Conservation (phyloP, 1,140 invertebrate species). For the Drosophila nebulosa region DNA sequence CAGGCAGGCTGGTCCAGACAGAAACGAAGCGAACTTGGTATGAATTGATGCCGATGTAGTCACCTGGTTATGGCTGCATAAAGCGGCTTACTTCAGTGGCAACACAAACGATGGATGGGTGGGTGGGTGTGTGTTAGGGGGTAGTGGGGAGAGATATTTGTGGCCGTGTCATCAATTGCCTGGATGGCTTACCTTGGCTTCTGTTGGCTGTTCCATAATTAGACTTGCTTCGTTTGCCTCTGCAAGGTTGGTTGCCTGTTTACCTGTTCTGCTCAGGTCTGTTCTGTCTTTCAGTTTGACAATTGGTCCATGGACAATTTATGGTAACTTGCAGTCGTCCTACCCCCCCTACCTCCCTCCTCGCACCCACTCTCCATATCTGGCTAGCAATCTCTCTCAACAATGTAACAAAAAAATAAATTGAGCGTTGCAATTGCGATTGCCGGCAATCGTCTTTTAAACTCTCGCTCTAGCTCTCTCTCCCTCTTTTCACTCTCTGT, state of each 20-base stretch:
- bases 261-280: constrained; percentile 9
- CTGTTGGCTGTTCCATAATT: constrained; percentile 44
- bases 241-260: neutral
- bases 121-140: neutral
- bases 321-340: constrained; percentile 29
- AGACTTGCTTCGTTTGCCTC: constrained; percentile 29
- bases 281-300: constrained; percentile 29
- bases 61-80: constrained; percentile 7
- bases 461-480: constrained; percentile 28
- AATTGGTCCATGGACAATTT: constrained; percentile 47
- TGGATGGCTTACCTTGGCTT: constrained; percentile 14
- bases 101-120: no score
- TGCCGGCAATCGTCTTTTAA: constrained; percentile 61
- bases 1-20: constrained; percentile 1
- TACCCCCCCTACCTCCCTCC: neutral
- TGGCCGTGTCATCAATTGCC: constrained; percentile 43
- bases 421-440: constrained; percentile 57
- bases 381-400: constrained; percentile 13
- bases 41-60: constrained; percentile 27
- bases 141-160: neutral
- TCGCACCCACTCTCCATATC: no score
- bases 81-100: constrained; percentile 7
- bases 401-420: constrained; percentile 64
- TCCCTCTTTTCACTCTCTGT: neutral
- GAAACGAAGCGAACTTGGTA: neutral